Percentiles rank a stretch among this genome's conserved stretches.
Conservation (phyloP, 2,888 invertebrate genomes). For the Callyntrura guangdongensis region DNA sequence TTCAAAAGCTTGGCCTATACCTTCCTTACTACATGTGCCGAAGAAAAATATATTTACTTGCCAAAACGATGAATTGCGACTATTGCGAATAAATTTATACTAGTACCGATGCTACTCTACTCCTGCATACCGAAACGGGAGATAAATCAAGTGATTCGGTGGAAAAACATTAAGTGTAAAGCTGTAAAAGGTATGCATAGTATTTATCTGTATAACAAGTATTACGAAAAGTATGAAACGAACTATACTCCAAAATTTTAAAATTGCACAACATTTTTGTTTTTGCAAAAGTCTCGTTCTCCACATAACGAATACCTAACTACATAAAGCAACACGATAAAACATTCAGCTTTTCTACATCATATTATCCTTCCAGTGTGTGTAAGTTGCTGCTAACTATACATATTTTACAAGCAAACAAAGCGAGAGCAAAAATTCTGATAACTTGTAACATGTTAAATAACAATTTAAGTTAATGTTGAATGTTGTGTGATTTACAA, state of each 20-base stretch:
- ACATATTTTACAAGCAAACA: not conserved
- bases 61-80: not conserved
- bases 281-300: too few relatives aligned
- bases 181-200: not conserved
- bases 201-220: not conserved
- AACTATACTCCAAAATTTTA: too few relatives aligned
- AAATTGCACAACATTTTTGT: too few relatives aligned
- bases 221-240: too few relatives aligned
- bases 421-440: constrained; percentile 2
- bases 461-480: constrained; percentile 22
- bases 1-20: not conserved
- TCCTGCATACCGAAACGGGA: not conserved
- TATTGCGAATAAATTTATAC: not conserved
- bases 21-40: constrained; percentile 27
- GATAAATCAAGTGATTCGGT: not conserved
- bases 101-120: not conserved
- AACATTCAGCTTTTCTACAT: not conserved
- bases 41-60: constrained; percentile 19
- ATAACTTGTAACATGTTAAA: not conserved
- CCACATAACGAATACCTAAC: too few relatives aligned
- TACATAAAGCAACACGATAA: not conserved
- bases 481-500: constrained; percentile 44
- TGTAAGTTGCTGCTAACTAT: constrained; percentile 12
- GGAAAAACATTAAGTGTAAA: not conserved
- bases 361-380: constrained; percentile 45